Conservation (phyloP, 2,113 vertebrate genomes). For the rabbit (Oryctolagus cuniculus) region mOryCun1.1 NC_091437.1:19059001-19059500, state of each 20-base stretch:
- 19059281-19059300: conserved; percentile 65
- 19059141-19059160: background rate
- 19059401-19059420: conserved; percentile 65
- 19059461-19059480: conserved; percentile 76
- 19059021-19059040: background rate
- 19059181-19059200: conserved; percentile 73
- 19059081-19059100: conserved; percentile 9
- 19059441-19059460: conserved; percentile 68
- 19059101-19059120: background rate
- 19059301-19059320: conserved; percentile 58
- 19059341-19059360: conserved; percentile 75
- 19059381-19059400: conserved; percentile 33
- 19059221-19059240: conserved; percentile 59
- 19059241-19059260: conserved; percentile 42
- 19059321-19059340: conserved; percentile 72
- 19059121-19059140: conserved; percentile 37
- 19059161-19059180: conserved; percentile 44
- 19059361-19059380: conserved; percentile 62
- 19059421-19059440: conserved; percentile 59
- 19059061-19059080: background rate
- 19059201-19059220: conserved; percentile 67
- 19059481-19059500: conserved; percentile 73
- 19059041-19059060: background rate
- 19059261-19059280: conserved; percentile 63
- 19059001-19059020: conserved; percentile 10